Evolutionary conservation across 2,797 vertebrate genomes (phyloP).

Genomic region (Eospalax fontanierii): DNA sequence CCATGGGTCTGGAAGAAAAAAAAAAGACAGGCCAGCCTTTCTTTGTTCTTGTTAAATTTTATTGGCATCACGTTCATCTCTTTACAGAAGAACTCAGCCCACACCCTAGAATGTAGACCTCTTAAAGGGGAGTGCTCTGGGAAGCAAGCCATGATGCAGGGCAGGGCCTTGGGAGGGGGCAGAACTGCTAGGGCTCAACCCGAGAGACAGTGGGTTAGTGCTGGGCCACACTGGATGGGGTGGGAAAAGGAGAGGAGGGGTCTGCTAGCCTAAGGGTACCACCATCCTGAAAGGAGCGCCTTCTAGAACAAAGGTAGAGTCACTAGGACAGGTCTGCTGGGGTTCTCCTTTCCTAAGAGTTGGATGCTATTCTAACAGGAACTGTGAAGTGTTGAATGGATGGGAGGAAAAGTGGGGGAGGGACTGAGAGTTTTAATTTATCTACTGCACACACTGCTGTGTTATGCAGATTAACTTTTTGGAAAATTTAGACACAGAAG

Average conservation of each 20-base stretch:
- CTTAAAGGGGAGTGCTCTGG: constrained; percentile 88
- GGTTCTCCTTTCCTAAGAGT: constrained; percentile 80
- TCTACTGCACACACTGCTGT: constrained; percentile 88
- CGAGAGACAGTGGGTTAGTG: constrained; percentile 85
- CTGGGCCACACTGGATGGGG: constrained; percentile 65
- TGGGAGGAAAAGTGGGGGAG: constrained; percentile 25
- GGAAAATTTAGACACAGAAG: constrained; percentile 87
- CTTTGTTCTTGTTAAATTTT: constrained; percentile 92
- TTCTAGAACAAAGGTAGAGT: constrained; percentile 85
- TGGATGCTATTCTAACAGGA: constrained; percentile 81
- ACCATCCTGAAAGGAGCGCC: constrained; percentile 85
- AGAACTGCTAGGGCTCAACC: constrained; percentile 87
- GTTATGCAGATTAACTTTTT: constrained; percentile 87
- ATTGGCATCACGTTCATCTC: constrained; percentile 92
- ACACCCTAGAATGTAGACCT: constrained; percentile 90
- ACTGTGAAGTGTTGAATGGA: constrained; percentile 70
- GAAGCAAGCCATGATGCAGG: constrained; percentile 91
- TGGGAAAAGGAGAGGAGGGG: constrained; percentile 60
- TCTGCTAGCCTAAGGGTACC: constrained; percentile 85
- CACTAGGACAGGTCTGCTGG: constrained; percentile 78
- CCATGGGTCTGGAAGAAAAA: constrained; percentile 43
- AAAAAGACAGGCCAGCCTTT: constrained; percentile 82
- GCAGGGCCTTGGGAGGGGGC: constrained; percentile 86
- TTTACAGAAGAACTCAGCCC: constrained; percentile 92
- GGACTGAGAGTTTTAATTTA: constrained; percentile 85